Evolutionary conservation across 2,888 invertebrate genomes (phyloP).

Genomic region (Atethmia centrago): DNA sequence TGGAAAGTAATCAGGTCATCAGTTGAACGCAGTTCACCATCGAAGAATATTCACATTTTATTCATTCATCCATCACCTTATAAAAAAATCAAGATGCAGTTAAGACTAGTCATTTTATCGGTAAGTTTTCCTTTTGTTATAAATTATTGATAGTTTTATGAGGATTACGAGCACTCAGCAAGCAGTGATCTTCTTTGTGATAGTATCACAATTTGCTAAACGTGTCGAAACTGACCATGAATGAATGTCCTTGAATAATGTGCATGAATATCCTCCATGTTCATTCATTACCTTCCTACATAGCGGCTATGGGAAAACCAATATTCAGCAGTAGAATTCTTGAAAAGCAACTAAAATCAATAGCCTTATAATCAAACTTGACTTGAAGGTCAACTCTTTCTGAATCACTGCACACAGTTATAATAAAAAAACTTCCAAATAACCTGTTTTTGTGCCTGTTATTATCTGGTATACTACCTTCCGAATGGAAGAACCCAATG

Average conservation of each 20-base stretch:
- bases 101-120: conserved; percentile 71
- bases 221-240: too few species aligned
- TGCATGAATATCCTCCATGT: too few species aligned
- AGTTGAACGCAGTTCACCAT: conserved; percentile 26
- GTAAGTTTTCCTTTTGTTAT: conserved; percentile 68
- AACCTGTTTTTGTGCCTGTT: too few species aligned
- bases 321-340: not conserved
- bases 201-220: too few species aligned
- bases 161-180: too few species aligned
- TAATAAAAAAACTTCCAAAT: not conserved
- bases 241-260: too few species aligned
- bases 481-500: too few species aligned
- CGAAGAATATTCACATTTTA: conserved; percentile 4
- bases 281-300: not conserved
- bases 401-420: not conserved
- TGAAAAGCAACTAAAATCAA: not conserved
- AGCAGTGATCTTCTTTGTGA: too few species aligned
- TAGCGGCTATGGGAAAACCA: not conserved
- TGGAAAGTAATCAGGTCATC: conserved; percentile 11
- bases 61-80: not conserved
- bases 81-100: conserved; percentile 65
- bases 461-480: not conserved
- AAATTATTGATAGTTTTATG: not conserved
- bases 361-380: not conserved
- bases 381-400: not conserved